Conservation (phyloP, 1,140 invertebrate species). For the Tachypleus tridentatus region DNA sequence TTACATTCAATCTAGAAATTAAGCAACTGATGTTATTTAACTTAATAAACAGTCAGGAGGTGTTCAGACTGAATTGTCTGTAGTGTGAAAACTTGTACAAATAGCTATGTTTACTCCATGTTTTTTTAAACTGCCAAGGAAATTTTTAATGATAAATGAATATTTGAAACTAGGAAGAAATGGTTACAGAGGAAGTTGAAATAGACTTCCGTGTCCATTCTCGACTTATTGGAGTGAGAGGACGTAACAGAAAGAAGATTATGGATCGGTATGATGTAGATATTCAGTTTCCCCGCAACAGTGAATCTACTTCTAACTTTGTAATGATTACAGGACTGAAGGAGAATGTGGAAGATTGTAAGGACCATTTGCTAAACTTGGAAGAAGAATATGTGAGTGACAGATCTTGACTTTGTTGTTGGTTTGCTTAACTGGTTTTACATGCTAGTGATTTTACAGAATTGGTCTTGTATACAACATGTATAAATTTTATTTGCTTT, state of each 20-base stretch:
- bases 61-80: too few relatives aligned
- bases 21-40: too few relatives aligned
- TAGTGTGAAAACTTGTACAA: too few relatives aligned
- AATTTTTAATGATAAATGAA: constrained; percentile 21
- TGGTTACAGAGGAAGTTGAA: not conserved
- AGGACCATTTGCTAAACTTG: constrained; percentile 74
- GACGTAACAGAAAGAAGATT: constrained; percentile 74
- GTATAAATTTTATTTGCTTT: not conserved
- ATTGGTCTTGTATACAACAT: too few relatives aligned
- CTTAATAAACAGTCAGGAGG: too few relatives aligned
- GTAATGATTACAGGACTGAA: constrained; percentile 77
- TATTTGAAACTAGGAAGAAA: not conserved
- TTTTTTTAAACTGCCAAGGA: too few relatives aligned
- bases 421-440: not conserved
- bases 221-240: constrained; percentile 74
- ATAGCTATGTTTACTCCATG: too few relatives aligned
- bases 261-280: constrained; percentile 77
- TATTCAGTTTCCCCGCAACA: constrained; percentile 60
- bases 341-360: constrained; percentile 75
- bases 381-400: constrained; percentile 60
- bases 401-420: constrained; percentile 6
- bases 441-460: too few relatives aligned
- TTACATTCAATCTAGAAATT: too few relatives aligned
- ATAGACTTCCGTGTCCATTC: constrained; percentile 78
- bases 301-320: constrained; percentile 61